Percentiles rank a stretch among this genome's conserved stretches.
These are phyloP conservation scores for Cyclura pinguis DNA, from an alignment of 2,797 vertebrate genomes.

Conservation along the genomic window DNA sequence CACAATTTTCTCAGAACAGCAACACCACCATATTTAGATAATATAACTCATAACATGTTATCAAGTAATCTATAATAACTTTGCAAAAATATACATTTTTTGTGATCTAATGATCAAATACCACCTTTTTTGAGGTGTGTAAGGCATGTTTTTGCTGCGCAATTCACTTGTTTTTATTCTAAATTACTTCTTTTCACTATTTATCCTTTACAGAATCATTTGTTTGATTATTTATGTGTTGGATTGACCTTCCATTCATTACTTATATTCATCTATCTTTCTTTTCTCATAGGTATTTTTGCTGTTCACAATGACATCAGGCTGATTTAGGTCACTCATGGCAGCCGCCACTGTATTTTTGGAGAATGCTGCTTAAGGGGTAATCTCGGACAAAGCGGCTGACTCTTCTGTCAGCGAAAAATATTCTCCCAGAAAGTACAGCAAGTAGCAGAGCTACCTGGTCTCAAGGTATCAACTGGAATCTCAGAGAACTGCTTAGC, in stretches of 20 bases:
- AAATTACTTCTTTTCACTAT: neutral
- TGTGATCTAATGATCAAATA: neutral
- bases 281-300: neutral
- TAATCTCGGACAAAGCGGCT: too few species aligned
- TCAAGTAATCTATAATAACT: too few species aligned
- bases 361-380: neutral
- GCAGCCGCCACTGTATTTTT: neutral
- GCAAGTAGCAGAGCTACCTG: too few species aligned
- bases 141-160: neutral
- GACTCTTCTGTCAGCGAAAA: too few species aligned
- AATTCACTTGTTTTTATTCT: neutral
- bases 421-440: too few species aligned
- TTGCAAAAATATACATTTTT: neutral
- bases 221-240: neutral
- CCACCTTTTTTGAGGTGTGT: neutral
- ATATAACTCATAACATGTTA: too few species aligned
- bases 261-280: neutral
- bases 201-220: neutral
- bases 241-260: neutral
- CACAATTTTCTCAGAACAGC: neutral
- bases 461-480: too few species aligned
- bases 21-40: neutral
- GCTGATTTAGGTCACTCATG: neutral
- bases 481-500: too few species aligned
- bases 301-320: neutral